Evolutionary conservation across 2,113 vertebrate species (phyloP), one percentile per base, ranked within the genome.

Genomic region (Myotis brandtii): DNA sequence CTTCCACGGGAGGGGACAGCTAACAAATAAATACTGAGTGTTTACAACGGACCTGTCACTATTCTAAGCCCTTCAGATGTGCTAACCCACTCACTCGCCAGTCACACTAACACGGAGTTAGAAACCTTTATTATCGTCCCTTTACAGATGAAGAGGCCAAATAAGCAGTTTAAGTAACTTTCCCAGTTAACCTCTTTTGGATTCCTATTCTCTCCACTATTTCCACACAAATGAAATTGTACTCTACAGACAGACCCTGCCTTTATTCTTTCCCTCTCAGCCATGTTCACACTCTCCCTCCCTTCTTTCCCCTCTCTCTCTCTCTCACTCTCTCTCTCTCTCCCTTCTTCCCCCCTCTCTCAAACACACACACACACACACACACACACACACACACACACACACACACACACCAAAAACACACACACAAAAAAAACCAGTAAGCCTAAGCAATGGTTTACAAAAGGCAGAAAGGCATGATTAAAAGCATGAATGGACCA

Each of bases 201-300:
- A 83, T 81, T 72, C 85, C 67, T 82, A 25, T 46, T 94, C 54
- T 59, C 30, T 10, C 76, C 21, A 34, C 21, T 34, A 50, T 77
- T 77, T 96, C 62, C 48, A 77, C 52, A 77, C 59, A 94, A 73
- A 90, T 18, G 37, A 95, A 96, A 79, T 0, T 81, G 27, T 40
- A 62, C 62, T 95, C 83, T 90, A 76, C 10, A 95, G 32, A 62
- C 40, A 84, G 18, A 75, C 4, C 3, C 32, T 11, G 76, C 2
- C 52, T 92, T 87, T 80, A 70, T 52, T 80, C 34, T 59, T 34
- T 52, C 10, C 43, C 27, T 62, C 64, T 80, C 14, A 59, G 59
- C 1, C 46, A 69, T 43, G 18, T 21, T 70, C 18, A 34, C 18
- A 18, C 34, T 67, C 5, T 13, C 66, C 16, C 32, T n/a, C 32